Base-by-base conservation (phyloP, 2,888 invertebrate species). In the Drosophila prolongata region DNA sequence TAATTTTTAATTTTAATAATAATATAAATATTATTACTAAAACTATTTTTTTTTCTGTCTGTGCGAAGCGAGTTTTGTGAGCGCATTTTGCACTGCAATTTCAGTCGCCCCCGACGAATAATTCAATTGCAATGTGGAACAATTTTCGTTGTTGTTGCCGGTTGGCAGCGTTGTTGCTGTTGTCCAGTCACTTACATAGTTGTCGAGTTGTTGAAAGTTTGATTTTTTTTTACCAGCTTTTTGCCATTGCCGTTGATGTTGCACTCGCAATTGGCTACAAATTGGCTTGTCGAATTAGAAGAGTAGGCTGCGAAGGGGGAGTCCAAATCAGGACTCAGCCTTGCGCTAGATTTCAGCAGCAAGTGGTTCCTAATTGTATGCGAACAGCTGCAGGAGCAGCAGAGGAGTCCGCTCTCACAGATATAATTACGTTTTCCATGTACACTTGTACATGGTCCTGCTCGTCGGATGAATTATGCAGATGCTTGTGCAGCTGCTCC, bases 221-320 rank as follows among this genome's bases (percentile, higher is more conserved):
- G 75, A 72, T 85, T 71, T 43, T 43, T n/a, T n/a, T 43, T 53
- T 44, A 35, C 10, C 35, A 61, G 55, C 54, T 50, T 67, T 56
- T 53, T 50, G 19, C 49, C 67, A 30, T 40, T 35, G 49, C 49
- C 47, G 27, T 56, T 56, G 61, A 56, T 69, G 59, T 71, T 77
- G 81, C 84, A 76, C 72, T 80, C 68, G 73, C 75, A 87, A 82
- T 87, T 87, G 83, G 76, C 89, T 79, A 86, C 86, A 83, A 83
- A 83, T 88, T 83, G 83, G 87, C 88, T 74, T 70, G 73, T 76
- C 71, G 83, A 75, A 88, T 88, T 82, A 88, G 58, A 13, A 14
- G 66, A 52, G 27, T 14, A 27, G 14, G 6, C 47, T 16, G 35
- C 5, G n/a, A 10, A 27, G 38, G 52, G 8, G 13, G 13, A 16